Percentiles rank a stretch among this genome's conserved stretches.
phyloP scores from a whole-genome alignment of 2,888 invertebrate genomes.

The Ormyrus nitidulus region DNA sequence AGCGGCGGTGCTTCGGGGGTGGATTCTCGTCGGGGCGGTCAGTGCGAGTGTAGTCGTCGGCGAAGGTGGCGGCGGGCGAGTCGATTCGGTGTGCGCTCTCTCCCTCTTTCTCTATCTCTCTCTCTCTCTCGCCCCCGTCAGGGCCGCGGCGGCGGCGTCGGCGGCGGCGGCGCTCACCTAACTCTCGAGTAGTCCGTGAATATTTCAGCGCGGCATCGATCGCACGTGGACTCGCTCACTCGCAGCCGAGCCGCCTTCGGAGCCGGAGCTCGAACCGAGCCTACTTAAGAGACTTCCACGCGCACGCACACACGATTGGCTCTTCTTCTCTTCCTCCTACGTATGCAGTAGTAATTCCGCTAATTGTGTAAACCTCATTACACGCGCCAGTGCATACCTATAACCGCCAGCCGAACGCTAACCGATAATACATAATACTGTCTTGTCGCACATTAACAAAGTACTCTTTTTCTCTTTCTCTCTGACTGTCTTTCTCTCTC shows the following conservation, averaged over 20 bases:
- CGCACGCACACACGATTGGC: background rate
- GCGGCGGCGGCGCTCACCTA: slow-evolving; percentile 35
- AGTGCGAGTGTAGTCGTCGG: background rate
- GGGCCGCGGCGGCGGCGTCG: slow-evolving; percentile 1
- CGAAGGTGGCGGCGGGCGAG: slow-evolving; percentile 12
- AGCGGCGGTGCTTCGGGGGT: background rate
- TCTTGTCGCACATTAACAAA: background rate
- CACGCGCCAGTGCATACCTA: no score
- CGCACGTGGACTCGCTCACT: slow-evolving; percentile 46
- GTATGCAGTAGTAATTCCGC: no score
- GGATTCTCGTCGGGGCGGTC: slow-evolving; percentile 10
- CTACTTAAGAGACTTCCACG: background rate
- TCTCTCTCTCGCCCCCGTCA: no score
- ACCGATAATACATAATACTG: no score
- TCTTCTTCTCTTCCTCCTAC: no score
- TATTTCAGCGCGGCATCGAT: slow-evolving; percentile 67
- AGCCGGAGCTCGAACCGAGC: no score
- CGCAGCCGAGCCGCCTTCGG: no score
- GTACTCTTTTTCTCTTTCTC: background rate
- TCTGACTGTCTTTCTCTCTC: no score
- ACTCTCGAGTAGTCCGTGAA: slow-evolving; percentile 55
- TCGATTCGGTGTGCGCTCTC: slow-evolving; percentile 29
- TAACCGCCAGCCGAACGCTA: no score
- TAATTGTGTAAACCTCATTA: no score
- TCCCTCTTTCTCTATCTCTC: no score